Evolutionary conservation across 1,140 invertebrate species (phyloP), one percentile per base, ranked within the genome.

Genomic region (Drosophila pseudoananassae): DNA sequence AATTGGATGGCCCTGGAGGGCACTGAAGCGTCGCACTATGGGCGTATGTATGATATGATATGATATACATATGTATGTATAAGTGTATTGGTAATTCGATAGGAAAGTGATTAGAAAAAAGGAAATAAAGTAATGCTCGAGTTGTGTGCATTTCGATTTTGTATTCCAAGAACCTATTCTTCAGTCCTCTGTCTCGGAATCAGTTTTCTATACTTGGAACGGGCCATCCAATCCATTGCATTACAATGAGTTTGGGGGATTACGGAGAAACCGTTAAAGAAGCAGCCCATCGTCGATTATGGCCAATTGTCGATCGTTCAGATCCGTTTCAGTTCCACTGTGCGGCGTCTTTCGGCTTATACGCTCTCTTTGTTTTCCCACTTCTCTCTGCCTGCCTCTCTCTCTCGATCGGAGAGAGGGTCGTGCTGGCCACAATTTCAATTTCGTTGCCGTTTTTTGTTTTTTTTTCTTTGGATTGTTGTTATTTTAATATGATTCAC

Each of bases 401-500:
- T 53, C 68, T 45, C 51, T 31, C 25, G 20, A 20, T 20, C 2
- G 20, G 20, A 20, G 20, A 20, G 20, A 20, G 20, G 20, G 20
- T 27, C 25, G 25, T 27, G 25, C 25, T 56, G 75, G 75, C 78
- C 78, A 87, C 78, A 87, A 88, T 78, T 87, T 87, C 83, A 88
- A 78, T 87, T 87, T 87, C 78, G 80, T 78, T 81, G 82, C 73
- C 47, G 59, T 46, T 75, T 76, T 36, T n/a, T 12, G n/a, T 36
- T n/a, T n/a, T 36, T 36, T 4, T 12, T 9, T 36, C 38, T 56
- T 29, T 68, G 56, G 50, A 33, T 71, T 66, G 59, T 55, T 76
- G 29, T 58, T 76, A 68, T 69, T 87, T 87, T 81, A 78, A 76
- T 88, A 88, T 87, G 82, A 87, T 88, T 87, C 82, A 87, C 83